Evolutionary conservation across 2,797 vertebrate genomes (phyloP), one percentile per base, ranked within the genome.

Genomic region (Morus bassanus): DNA sequence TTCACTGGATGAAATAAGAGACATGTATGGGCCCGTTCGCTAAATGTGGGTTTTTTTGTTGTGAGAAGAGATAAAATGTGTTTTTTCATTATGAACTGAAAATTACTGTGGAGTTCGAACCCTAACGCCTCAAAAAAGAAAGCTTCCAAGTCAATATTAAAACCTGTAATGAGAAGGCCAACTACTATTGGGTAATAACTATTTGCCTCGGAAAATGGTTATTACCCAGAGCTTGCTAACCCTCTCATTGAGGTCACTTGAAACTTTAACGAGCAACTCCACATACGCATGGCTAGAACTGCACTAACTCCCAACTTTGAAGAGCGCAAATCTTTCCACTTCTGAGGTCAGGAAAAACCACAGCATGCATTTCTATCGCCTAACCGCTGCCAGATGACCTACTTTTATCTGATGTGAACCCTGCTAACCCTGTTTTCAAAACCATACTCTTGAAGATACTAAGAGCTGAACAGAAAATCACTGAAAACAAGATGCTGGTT

Each of bases 1-100:
- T 98, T 98, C 90, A 98, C 98, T 99, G 85, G 10, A 13, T 6
- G 75, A 30, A 89, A 74, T 11, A 22, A 76, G 86, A 94, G 72
- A 93, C 28, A 87, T 53, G 53, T 0, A 19, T 0, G 3, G 33
- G 56, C 1, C 12, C 3, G 0, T 8, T 24, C 14, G 1, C 13
- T 21, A 13, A 65, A 18, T 4, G 75, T 1, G 18, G 41, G 0
- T 43, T 14, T 48, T 74, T 31, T 48, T 18, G 43, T 45, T 45
- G 43, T 18, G 43, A 45, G 18, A 45, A 18, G 43, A 45, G 18
- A 18, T 18, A 18, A 4, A 54, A 9, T 0, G 46, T 4, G 45
- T 48, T 48, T 48, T 50, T 33, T 18, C 5, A 0, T 46, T 17
- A 2, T 0, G 45, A 56, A 68, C 28, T 12, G 25, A 63, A 63